Percentiles rank a stretch among this genome's conserved stretches.
Conservation (phyloP, 2,888 invertebrate genomes). For the Mesochorus sp. region DNA sequence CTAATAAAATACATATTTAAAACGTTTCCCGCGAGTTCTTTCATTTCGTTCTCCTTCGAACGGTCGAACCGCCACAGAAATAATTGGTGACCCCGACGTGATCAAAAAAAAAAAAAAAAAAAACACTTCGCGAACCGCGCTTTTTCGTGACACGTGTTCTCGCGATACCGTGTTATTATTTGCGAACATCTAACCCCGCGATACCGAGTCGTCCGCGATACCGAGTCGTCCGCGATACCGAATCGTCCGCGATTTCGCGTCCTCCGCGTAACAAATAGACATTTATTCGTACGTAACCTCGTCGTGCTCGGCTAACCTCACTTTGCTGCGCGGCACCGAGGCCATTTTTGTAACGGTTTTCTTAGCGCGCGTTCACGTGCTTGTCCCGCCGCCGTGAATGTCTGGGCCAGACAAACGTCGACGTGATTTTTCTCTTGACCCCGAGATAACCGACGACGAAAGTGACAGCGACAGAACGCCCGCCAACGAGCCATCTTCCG, state of each 20-base stretch:
- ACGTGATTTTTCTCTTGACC: neutral
- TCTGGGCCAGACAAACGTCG: no score
- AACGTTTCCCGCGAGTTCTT: no score
- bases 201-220: no score
- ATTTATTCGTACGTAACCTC: neutral
- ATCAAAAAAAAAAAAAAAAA: neutral
- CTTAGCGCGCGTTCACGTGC: neutral
- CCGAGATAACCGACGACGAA: slow-evolving; percentile 22
- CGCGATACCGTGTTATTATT: neutral
- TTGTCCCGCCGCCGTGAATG: neutral
- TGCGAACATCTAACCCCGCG: no score
- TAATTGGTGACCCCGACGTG: slow-evolving; percentile 16
- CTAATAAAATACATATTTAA: no score
- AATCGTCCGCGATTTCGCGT: no score
- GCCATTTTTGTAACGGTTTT: neutral
- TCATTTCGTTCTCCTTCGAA: no score
- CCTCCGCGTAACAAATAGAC: neutral
- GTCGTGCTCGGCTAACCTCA: no score
- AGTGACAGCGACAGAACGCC: neutral
- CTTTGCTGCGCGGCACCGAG: neutral
- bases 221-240: no score
- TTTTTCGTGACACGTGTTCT: neutral
- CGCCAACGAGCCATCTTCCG: neutral
- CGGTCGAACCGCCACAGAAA: slow-evolving; percentile 10
- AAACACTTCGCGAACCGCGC: neutral